Conservation (phyloP, 2,888 invertebrate species). For the Cyrtodaria siliqua region DNA sequence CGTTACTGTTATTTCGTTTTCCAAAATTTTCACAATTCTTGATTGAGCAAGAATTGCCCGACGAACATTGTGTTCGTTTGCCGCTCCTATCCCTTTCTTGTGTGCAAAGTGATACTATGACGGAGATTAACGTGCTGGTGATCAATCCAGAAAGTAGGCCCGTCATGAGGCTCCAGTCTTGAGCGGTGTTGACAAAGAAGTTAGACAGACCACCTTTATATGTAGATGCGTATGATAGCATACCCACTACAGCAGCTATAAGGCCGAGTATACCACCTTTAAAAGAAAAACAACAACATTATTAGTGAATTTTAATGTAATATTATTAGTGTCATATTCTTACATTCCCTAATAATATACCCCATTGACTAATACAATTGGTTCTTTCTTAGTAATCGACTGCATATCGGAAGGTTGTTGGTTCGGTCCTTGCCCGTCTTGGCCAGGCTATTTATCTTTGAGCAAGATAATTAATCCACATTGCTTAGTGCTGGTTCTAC, state of each 20-base stretch:
- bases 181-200: slow-evolving; percentile 74
- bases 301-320: neutral
- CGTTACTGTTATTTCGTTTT: neutral
- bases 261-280: slow-evolving; percentile 73
- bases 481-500: too few relatives aligned
- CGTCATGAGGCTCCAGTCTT: slow-evolving; percentile 76
- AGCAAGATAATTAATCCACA: too few relatives aligned
- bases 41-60: neutral
- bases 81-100: too few relatives aligned
- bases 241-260: slow-evolving; percentile 65
- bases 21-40: neutral
- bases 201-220: slow-evolving; percentile 73
- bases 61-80: too few relatives aligned
- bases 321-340: too few relatives aligned
- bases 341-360: too few relatives aligned
- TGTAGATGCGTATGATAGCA: slow-evolving; percentile 69
- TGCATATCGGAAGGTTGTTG: too few relatives aligned
- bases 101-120: slow-evolving; percentile 72
- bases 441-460: too few relatives aligned
- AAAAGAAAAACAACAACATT: neutral
- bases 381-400: too few relatives aligned
- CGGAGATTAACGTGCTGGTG: slow-evolving; percentile 69
- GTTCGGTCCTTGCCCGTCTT: too few relatives aligned
- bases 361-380: too few relatives aligned
- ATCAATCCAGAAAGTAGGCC: slow-evolving; percentile 71